phyloP scores from a whole-genome alignment of 2,113 vertebrate genomes.

The Saccopteryx leptura region DNA sequence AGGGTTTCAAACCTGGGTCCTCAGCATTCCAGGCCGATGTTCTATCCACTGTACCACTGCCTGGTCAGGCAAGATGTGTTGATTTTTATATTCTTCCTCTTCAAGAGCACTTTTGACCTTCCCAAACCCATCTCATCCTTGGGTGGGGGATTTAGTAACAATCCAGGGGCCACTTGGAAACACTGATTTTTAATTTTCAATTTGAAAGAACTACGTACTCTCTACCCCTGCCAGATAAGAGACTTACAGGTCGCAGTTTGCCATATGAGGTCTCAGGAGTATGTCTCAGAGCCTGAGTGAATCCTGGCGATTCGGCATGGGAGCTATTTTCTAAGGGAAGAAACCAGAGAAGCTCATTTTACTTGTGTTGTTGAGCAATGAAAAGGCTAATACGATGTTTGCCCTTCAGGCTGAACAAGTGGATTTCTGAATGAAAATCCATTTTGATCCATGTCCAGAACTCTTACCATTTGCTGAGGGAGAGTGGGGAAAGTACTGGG shows the following conservation, averaged over 20 bases:
- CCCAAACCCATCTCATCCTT: neutral
- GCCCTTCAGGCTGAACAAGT: neutral
- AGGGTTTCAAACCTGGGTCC: too few relatives aligned
- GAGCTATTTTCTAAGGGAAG: slow-evolving; percentile 91
- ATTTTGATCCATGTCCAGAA: neutral
- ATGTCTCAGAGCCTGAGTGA: slow-evolving; percentile 91
- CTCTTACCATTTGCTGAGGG: slow-evolving; percentile 94
- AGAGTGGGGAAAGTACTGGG: slow-evolving; percentile 94
- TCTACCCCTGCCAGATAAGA: neutral
- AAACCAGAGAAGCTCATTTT: slow-evolving; percentile 55
- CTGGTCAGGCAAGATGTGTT: neutral
- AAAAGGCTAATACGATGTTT: neutral
- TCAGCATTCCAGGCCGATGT: too few relatives aligned
- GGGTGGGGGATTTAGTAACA: neutral
- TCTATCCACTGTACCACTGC: too few relatives aligned
- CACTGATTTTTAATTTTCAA: neutral
- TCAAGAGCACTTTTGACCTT: slow-evolving; percentile 20
- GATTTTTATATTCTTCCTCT: slow-evolving; percentile 17
- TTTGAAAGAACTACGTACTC: neutral
- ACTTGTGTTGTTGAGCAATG: neutral
- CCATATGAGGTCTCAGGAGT: slow-evolving; percentile 92
- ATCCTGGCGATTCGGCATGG: slow-evolving; percentile 92
- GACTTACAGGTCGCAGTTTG: slow-evolving; percentile 97
- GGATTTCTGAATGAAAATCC: slow-evolving; percentile 54
- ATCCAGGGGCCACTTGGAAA: neutral